These are phyloP conservation scores for Stegastes partitus DNA, from an alignment of 2,113 vertebrate species.

Conservation along the genomic window DNA sequence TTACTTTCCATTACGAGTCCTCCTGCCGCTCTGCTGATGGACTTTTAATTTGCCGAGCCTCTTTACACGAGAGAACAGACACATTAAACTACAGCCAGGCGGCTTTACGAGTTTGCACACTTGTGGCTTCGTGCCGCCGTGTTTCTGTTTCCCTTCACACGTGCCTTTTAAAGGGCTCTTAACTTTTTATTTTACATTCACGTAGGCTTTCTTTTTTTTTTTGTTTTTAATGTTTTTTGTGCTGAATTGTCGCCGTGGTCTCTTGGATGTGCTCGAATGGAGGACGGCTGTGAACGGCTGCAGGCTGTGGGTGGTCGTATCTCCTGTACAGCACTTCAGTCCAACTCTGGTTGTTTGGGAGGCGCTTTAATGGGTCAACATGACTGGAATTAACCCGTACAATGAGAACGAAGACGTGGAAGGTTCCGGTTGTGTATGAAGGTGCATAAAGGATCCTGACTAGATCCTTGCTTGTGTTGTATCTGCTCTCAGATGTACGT, in stretches of 20 bases:
- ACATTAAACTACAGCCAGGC: slow-evolving; percentile 41
- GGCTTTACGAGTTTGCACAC: slow-evolving; percentile 44
- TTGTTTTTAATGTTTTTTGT: too few relatives aligned
- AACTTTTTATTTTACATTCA: slow-evolving; percentile 23
- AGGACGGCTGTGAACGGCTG: slow-evolving; percentile 18
- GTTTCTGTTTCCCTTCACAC: slow-evolving; percentile 36
- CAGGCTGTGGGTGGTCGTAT: slow-evolving; percentile 56
- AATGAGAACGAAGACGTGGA: too few relatives aligned
- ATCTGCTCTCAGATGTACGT: too few relatives aligned
- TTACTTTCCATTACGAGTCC: slow-evolving; percentile 62
- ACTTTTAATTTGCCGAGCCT: slow-evolving; percentile 67
- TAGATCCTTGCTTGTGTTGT: too few relatives aligned
- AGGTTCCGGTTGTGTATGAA: too few relatives aligned
- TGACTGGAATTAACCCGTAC: too few relatives aligned
- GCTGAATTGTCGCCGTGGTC: slow-evolving; percentile 40
- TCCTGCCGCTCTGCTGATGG: slow-evolving; percentile 58
- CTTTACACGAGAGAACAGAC: slow-evolving; percentile 56
- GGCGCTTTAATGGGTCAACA: too few relatives aligned
- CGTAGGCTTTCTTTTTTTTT: slow-evolving; percentile 1
- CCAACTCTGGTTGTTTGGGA: too few relatives aligned
- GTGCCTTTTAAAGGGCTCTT: slow-evolving; percentile 23
- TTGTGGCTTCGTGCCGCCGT: slow-evolving; percentile 43
- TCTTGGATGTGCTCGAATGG: slow-evolving; percentile 38
- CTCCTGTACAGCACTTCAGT: too few relatives aligned
- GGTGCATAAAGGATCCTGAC: too few relatives aligned